Conservation (phyloP, 2,113 vertebrate species). For the Elephantulus edwardii region DNA sequence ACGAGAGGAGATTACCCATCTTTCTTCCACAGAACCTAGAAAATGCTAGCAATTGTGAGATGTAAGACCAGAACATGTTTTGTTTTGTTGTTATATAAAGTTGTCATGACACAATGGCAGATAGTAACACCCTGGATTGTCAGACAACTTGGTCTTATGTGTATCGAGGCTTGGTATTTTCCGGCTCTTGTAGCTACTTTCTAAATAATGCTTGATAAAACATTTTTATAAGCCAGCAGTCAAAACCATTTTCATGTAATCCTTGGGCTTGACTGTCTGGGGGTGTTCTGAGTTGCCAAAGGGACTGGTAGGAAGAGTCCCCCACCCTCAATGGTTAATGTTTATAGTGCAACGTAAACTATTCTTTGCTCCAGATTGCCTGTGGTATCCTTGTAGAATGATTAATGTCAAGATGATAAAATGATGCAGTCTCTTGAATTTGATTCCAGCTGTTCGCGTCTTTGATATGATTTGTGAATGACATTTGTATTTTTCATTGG, state of each 20-base stretch:
- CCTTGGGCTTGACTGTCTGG: constrained; percentile 18
- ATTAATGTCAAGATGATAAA: constrained; percentile 73
- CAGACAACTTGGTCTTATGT: not conserved
- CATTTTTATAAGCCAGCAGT: no score
- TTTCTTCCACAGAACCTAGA: no score
- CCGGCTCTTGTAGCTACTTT: constrained; percentile 19
- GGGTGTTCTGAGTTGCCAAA: not conserved
- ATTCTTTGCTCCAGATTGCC: constrained; percentile 60
- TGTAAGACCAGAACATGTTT: not conserved
- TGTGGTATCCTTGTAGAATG: constrained; percentile 57
- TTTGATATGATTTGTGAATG: constrained; percentile 73
- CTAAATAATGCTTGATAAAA: constrained; percentile 54
- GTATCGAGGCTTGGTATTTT: not conserved
- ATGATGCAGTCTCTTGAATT: constrained; percentile 64
- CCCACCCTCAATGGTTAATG: constrained; percentile 66
- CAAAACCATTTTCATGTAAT: constrained; percentile 49
- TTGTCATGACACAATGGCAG: not conserved
- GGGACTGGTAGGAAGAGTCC: not conserved
- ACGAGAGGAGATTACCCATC: no score
- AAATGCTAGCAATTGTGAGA: not conserved
- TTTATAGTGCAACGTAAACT: constrained; percentile 73
- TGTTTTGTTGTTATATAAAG: not conserved
- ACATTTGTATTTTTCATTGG: constrained; percentile 70
- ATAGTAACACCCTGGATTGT: not conserved
- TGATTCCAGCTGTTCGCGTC: constrained; percentile 65